These are phyloP conservation scores for human (Homo sapiens) DNA, from an alignment of 2,113 vertebrate species.

Conservation along the genomic window GRCh38 chr19:19749001-19749500, in stretches of 20 bases:
- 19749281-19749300: not conserved
- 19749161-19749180: not conserved
- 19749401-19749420: not conserved
- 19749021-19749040: not conserved
- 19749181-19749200: not conserved
- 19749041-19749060: not conserved
- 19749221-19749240: not conserved
- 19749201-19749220: not conserved
- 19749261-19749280: not conserved
- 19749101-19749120: not conserved
- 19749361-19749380: not conserved
- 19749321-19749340: not conserved
- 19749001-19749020: not conserved
- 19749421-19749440: not conserved
- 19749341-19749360: not conserved
- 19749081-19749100: not conserved
- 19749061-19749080: not conserved
- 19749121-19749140: not conserved
- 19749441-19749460: not conserved
- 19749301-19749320: rapidly evolving
- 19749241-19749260: not conserved
- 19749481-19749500: not conserved
- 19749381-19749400: not conserved
- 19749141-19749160: not conserved
- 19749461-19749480: not conserved